A percentile compares a stretch with the other conserved stretches of the same genome.
These are phyloP conservation scores for Hoplodrina blanda DNA, from an alignment of 2,888 invertebrate genomes.

Conservation along the genomic window DNA sequence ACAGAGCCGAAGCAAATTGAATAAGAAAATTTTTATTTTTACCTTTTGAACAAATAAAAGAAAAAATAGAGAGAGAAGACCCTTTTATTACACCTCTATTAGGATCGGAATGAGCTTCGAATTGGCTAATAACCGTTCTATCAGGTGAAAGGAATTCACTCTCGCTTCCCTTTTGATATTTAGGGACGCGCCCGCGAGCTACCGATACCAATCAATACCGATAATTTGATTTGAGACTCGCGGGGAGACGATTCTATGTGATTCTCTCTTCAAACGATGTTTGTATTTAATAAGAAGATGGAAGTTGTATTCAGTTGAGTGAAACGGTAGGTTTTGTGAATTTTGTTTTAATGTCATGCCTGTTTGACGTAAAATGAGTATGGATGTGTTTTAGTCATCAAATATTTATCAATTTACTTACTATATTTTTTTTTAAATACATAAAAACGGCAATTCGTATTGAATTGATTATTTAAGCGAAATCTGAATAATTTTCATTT, in stretches of 20 bases:
- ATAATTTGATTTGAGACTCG: slow-evolving; percentile 51
- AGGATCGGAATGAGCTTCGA: slow-evolving; percentile 88
- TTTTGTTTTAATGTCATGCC: background rate
- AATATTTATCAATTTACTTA: too few species aligned
- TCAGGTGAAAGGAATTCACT: slow-evolving; percentile 90
- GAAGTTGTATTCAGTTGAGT: background rate
- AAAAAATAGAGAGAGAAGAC: slow-evolving; percentile 82
- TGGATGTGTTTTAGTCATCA: too few species aligned
- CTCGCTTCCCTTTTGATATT: slow-evolving; percentile 72
- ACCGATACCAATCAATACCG: slow-evolving; percentile 62
- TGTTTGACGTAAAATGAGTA: background rate
- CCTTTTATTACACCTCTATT: slow-evolving; percentile 90
- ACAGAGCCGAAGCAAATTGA: slow-evolving; percentile 78
- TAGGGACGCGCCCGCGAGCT: slow-evolving; percentile 67
- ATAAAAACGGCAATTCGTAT: too few species aligned
- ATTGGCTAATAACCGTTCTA: slow-evolving; percentile 90
- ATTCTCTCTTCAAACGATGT: slow-evolving; percentile 28
- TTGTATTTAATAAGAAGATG: slow-evolving; percentile 38
- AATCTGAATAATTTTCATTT: background rate
- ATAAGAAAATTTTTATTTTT: slow-evolving; percentile 80
- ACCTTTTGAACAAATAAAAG: slow-evolving; percentile 83
- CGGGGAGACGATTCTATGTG: slow-evolving; percentile 13
- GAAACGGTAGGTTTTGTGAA: background rate
- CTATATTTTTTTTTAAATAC: too few species aligned
- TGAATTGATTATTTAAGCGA: background rate